phyloP scores from a whole-genome alignment of 2,797 vertebrate genomes.

The Crocodylus rhombifer region DNA sequence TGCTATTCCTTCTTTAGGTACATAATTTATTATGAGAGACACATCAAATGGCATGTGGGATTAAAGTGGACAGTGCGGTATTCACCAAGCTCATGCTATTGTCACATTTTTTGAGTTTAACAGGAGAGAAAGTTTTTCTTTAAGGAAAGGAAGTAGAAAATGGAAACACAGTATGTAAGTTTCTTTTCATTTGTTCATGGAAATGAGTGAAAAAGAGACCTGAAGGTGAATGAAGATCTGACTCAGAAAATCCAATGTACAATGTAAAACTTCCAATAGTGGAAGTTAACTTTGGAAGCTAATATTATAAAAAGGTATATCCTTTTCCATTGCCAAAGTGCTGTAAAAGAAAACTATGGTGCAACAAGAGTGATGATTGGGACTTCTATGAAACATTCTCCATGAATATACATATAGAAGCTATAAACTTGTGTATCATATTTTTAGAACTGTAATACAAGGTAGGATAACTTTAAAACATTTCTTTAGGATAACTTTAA shows the following conservation, averaged over 20 bases:
- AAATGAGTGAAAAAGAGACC: neutral
- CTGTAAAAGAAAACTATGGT: neutral
- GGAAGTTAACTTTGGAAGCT: neutral
- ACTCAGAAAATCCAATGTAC: neutral
- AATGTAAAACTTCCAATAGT: neutral
- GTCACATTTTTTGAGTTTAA: neutral
- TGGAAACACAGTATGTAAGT: neutral
- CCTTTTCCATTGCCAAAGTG: neutral
- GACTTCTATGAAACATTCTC: neutral
- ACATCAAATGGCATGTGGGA: neutral
- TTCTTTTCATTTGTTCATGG: neutral
- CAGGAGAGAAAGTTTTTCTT: neutral
- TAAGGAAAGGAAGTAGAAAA: neutral
- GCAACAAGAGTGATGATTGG: neutral
- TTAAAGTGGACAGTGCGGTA: constrained; percentile 18
- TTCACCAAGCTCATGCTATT: neutral
- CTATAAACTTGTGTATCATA: neutral
- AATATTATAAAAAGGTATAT: neutral
- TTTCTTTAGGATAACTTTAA: neutral
- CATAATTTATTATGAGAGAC: constrained; percentile 50
- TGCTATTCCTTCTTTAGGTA: constrained; percentile 47
- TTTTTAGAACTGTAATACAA: neutral
- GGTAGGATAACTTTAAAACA: neutral
- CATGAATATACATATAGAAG: neutral
- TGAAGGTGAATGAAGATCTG: neutral